phyloP scores from a whole-genome alignment of 2,113 vertebrate genomes.

The Charina bottae region DNA sequence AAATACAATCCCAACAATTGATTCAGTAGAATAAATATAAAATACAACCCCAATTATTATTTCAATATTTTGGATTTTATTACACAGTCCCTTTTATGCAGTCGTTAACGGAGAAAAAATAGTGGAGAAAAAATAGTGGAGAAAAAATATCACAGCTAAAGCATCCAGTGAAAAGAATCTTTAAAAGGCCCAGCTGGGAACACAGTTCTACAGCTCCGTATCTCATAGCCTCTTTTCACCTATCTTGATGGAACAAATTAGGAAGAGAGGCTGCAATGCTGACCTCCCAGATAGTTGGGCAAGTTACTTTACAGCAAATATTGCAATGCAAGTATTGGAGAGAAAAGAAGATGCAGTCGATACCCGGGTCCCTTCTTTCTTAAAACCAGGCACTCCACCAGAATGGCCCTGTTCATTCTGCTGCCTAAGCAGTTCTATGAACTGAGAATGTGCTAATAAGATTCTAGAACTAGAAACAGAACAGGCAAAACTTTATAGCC shows the following conservation, averaged over 20 bases:
- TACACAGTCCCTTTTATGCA: not conserved
- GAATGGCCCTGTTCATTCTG: not conserved
- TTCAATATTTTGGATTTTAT: not conserved
- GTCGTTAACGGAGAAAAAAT: not conserved
- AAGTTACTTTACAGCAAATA: not conserved
- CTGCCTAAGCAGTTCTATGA: not conserved
- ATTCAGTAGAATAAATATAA: not conserved
- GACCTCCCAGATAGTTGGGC: not conserved
- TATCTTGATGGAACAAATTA: not conserved
- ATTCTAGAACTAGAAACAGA: not conserved
- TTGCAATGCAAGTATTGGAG: not conserved
- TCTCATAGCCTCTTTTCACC: slow-evolving; percentile 4
- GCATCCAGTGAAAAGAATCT: not conserved
- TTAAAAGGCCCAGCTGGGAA: not conserved
- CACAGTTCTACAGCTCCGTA: not conserved
- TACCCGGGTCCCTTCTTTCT: not conserved
- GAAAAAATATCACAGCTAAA: not conserved
- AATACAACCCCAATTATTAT: not conserved
- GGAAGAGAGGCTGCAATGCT: not conserved
- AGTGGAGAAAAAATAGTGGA: not conserved
- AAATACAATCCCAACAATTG: not conserved
- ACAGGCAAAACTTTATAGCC: not conserved
- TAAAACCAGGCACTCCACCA: not conserved
- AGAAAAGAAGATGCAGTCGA: not conserved
- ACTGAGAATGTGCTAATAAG: not conserved